Evolutionary conservation across 2,797 vertebrate species (phyloP), one percentile per base, ranked within the genome.

Genomic region (Pangasius macronema): DNA sequence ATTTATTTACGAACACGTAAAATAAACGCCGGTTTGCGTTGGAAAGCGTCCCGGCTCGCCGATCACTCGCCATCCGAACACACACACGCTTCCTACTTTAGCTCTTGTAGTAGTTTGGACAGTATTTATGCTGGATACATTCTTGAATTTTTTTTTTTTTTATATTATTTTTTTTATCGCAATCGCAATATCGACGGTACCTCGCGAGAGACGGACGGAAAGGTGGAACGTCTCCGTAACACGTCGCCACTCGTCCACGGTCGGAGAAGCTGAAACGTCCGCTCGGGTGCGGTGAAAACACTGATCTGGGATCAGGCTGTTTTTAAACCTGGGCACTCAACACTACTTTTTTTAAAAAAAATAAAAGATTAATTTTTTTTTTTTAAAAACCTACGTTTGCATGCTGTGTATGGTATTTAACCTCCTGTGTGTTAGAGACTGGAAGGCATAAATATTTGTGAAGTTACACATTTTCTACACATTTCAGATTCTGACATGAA

Each of bases 401-500:
- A 83, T 87, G 59, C 36, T 77, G 46, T 87, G 67, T 82, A 4
- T 39, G 65, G 20, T 63, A 22, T 82, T 82, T 76, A 20, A 80
- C 16, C 72, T 77, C 85, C 33, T 86, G 33, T 81, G 79, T 70
- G 39, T 87, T 72, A 33, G 65, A 75, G 76, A 86, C 84, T 82
- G 57, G 79, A 79, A 88, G 81, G 79, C n/a, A 8, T 79, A 11
- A 79, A 39, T 65, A 42, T 82, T 85, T 65, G 83, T 85, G 65
- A 63, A 85, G 68, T 85, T 61, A 51, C 22, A 4, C 36, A 5
- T 87, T 46, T 86, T 59, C 16, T 73, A 85, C 53, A 59, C 68
- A 57, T 70, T 73, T 73, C 68, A 46, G 22, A 72, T 59, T 55
- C 36, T 65, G 79, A 90, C 91, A 90, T 87, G 57, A 91, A 90